Evolutionary conservation across 2,797 vertebrate genomes (phyloP).

Genomic region (Spinibarbus caldwelli): DNA sequence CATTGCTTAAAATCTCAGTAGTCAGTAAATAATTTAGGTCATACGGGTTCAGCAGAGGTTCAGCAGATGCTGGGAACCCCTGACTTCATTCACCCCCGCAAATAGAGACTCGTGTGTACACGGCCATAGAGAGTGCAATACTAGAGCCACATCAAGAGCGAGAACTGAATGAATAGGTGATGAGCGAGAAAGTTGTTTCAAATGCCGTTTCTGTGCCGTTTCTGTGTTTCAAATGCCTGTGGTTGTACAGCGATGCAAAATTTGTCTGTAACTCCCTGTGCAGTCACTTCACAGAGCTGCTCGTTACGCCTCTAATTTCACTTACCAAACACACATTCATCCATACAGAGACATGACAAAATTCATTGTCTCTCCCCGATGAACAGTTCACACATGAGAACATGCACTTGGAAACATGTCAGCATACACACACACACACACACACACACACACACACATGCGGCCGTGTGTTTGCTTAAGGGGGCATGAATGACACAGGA

Average conservation of each 20-base stretch:
- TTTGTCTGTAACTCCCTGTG: constrained; percentile 50
- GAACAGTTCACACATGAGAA: constrained; percentile 30
- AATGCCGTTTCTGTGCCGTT: constrained; percentile 36
- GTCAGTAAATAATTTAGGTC: background rate
- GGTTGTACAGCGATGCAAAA: constrained; percentile 38
- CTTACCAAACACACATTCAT: constrained; percentile 23
- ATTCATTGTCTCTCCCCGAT: constrained; percentile 15
- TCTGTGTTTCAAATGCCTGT: constrained; percentile 40
- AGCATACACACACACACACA: constrained; percentile 28
- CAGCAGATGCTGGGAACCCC: background rate
- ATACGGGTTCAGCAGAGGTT: background rate
- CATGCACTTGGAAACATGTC: constrained; percentile 18
- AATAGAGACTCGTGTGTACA: background rate
- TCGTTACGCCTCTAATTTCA: constrained; percentile 56
- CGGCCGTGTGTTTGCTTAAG: constrained; percentile 56
- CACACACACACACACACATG: constrained; percentile 37
- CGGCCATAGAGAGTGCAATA: background rate
- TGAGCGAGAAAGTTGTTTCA: constrained; percentile 2
- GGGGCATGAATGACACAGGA: constrained; percentile 68
- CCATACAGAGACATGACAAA: constrained; percentile 21
- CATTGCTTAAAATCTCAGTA: background rate
- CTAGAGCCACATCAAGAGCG: background rate
- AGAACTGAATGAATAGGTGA: constrained; percentile 5
- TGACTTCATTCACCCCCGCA: background rate
- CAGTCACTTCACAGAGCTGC: constrained; percentile 47